Evolutionary conservation across 2,797 vertebrate genomes (phyloP).

Genomic region (Vespertilio murinus): DNA sequence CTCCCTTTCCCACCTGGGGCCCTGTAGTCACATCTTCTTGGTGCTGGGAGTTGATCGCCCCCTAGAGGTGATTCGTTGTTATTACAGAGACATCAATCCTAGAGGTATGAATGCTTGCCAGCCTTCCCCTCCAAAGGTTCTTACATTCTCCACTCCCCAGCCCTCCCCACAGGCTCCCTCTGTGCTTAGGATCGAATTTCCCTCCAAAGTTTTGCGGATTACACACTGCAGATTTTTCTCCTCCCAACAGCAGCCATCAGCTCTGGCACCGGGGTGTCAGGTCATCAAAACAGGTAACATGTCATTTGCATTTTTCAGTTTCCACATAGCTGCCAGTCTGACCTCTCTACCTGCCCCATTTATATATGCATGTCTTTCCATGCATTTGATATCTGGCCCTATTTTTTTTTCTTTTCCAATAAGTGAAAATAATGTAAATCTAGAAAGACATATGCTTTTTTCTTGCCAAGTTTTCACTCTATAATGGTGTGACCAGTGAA

Average conservation of each 20-base stretch:
- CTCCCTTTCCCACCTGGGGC: background rate
- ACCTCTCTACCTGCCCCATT: too few relatives aligned
- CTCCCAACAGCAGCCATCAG: background rate
- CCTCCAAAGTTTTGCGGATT: background rate
- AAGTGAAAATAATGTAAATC: constrained; percentile 40
- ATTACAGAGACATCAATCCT: background rate
- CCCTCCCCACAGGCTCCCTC: background rate
- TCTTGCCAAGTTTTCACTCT: background rate
- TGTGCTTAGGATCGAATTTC: background rate
- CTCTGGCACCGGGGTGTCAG: background rate
- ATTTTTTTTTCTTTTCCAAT: background rate
- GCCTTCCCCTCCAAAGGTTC: too few relatives aligned
- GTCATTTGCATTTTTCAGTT: background rate
- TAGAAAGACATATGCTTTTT: constrained; percentile 17
- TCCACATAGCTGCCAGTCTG: background rate
- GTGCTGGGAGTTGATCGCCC: background rate
- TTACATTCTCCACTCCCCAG: background rate
- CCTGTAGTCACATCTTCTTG: rapidly evolving
- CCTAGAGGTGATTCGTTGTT: background rate
- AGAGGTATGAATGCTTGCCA: rapidly evolving
- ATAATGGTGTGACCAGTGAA: background rate
- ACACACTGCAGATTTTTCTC: background rate
- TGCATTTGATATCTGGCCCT: constrained; percentile 21
- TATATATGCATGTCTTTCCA: too few relatives aligned
- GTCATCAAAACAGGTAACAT: background rate